Evolutionary conservation across 2,888 invertebrate genomes (phyloP), one percentile per base, ranked within the genome.

Genomic region (Athrips mouffetella): DNA sequence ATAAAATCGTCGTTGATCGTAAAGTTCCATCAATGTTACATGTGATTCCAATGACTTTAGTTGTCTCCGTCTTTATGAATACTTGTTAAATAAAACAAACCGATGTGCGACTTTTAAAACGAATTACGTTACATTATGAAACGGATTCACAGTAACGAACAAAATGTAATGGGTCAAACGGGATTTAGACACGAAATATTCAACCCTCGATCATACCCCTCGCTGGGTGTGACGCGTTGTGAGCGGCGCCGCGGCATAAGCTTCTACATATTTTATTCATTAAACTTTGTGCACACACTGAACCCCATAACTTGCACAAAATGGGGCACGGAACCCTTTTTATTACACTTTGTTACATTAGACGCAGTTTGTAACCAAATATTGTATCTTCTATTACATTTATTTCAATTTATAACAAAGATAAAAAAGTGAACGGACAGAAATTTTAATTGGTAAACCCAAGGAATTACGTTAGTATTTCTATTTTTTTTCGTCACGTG

Each of bases 181-280:
- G 40, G 13, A 47, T 13, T 47, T 33, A 37, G 20, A 45, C 48
- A 39, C 48, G 40, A 51, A 49, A 35, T 27, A 35, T 39, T 53
- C 48, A 51, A 54, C 50, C 57, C 62, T 73, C 70, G 69, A 70
- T 73, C 76, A 69, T 70, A 75, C 77, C 81, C 80, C 79, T 72
- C 71, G 63, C 72, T 66, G 74, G 55, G 73, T 55, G 58, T 55
- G 56, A 56, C 55, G 37, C n/a, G n/a, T n/a, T 21, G 37, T 55
- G 51, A 65, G 63, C 68, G 59, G 57, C 58, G 57, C 68, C 60
- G 62, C 60, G 54, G 57, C 58, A 58, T 68, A 65, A 71, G 64
- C 71, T 63, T 63, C 69, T 67, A 67, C 75, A 81, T 83, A 79
- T 76, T 81, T 81, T 76, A 82, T 81, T 79, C 69, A 81, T 76